A percentile compares a stretch with the other conserved stretches of the same genome.
Conservation (phyloP, 2,113 vertebrate genomes). For the Sinosuthora webbiana region DNA sequence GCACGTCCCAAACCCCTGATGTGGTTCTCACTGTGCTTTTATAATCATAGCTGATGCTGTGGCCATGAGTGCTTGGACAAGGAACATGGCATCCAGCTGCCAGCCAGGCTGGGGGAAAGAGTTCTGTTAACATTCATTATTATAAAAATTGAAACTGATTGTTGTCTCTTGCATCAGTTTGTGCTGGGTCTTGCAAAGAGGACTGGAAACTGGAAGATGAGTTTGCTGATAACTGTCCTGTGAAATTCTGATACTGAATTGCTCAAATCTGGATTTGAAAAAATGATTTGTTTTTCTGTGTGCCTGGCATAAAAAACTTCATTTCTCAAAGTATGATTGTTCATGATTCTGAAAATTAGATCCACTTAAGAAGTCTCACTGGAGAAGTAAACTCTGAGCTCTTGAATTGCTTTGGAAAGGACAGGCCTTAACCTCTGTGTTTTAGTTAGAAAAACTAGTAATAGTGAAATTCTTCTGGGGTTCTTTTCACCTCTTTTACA, state of each 20-base stretch:
- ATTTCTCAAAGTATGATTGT: not conserved
- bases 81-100: not conserved
- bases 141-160: not conserved
- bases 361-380: fast-evolving
- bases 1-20: not conserved
- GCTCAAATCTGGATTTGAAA: not conserved
- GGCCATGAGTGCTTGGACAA: not conserved
- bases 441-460: not conserved
- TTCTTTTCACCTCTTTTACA: not conserved
- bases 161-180: not conserved
- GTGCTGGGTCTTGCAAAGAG: not conserved
- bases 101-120: not conserved
- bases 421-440: not conserved
- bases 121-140: not conserved
- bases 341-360: not conserved
- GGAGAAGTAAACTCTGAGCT: not conserved
- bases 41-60: not conserved
- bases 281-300: not conserved
- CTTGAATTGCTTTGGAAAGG: not conserved
- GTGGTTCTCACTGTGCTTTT: not conserved
- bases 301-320: not conserved
- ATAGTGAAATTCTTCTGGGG: not conserved
- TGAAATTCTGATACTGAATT: not conserved
- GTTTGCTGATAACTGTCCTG: not conserved
- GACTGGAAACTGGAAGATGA: not conserved